Evolutionary conservation across 2,113 vertebrate genomes (phyloP).

Genomic region (Misgurnus anguillicaudatus): DNA sequence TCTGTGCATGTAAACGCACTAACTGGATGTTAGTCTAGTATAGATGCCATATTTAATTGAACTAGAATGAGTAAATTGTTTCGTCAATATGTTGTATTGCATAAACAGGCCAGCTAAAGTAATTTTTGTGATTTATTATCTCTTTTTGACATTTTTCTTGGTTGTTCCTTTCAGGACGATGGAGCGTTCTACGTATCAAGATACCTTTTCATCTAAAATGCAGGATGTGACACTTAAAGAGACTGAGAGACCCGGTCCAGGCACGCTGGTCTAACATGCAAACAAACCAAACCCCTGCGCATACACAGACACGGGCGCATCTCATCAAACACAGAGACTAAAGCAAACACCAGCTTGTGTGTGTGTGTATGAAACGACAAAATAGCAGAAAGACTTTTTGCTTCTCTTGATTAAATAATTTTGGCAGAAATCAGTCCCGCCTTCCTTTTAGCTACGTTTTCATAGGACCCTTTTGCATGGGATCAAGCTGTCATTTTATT

Average conservation of each 20-base stretch:
- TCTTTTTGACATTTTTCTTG: slow-evolving; percentile 10
- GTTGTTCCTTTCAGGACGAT: slow-evolving; percentile 68
- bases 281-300: background rate
- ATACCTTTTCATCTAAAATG: slow-evolving; percentile 72
- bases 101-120: too few species aligned
- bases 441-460: background rate
- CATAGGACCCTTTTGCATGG: slow-evolving; percentile 6
- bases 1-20: too few species aligned
- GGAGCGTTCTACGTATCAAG: slow-evolving; percentile 73
- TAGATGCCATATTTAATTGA: too few species aligned
- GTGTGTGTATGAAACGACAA: slow-evolving; percentile 7
- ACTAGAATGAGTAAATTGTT: too few species aligned
- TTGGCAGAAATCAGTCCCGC: slow-evolving; percentile 6
- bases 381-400: background rate
- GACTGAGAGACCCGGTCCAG: slow-evolving; percentile 77
- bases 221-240: slow-evolving; percentile 76
- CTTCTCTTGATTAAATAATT: background rate
- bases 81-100: too few species aligned
- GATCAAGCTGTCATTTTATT: background rate
- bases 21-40: too few species aligned
- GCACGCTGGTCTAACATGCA: slow-evolving; percentile 78
- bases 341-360: slow-evolving; percentile 15
- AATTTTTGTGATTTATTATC: background rate
- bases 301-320: background rate
- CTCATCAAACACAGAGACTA: slow-evolving; percentile 22